Conservation (phyloP, 2,888 invertebrate genomes). For the Caenorhabditis sulstoni region DNA sequence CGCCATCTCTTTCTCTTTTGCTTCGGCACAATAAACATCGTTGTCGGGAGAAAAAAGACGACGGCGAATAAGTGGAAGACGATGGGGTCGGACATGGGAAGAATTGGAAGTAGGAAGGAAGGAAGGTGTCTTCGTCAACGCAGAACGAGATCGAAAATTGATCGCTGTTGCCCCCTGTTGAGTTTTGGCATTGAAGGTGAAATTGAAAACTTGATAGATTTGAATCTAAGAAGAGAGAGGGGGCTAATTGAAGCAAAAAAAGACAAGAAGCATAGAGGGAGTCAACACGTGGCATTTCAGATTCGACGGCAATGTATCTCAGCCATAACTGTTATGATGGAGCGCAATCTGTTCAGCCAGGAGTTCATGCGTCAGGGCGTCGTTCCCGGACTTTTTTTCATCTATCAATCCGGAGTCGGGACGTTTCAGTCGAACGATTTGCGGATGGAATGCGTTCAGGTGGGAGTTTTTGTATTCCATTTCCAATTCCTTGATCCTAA, state of each 20-base stretch:
- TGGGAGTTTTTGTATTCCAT: conserved; percentile 4
- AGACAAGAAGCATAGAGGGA: not conserved
- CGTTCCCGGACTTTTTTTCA: conserved; percentile 47
- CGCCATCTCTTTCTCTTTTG: conserved; percentile 3
- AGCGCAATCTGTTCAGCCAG: conserved; percentile 84
- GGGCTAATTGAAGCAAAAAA: too few relatives aligned
- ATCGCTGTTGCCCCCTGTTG: not conserved
- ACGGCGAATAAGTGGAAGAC: conserved; percentile 23
- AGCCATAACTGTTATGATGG: conserved; percentile 85
- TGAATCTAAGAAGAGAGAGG: not conserved
- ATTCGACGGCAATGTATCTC: conserved; percentile 86
- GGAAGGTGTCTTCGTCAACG: not conserved
- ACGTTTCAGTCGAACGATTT: conserved; percentile 44
- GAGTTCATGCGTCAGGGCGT: conserved; percentile 60
- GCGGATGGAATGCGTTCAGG: conserved; percentile 56
- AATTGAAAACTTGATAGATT: conserved; percentile 1
- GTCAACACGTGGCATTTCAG: conserved; percentile 80
- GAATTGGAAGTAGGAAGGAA: conserved; percentile 13
- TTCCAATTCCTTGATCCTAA: not conserved
- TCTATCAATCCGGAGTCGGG: conserved; percentile 46
- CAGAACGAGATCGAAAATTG: conserved; percentile 2
- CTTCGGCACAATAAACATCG: conserved; percentile 53
- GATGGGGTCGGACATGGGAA: conserved; percentile 28
- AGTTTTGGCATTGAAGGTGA: conserved; percentile 7
- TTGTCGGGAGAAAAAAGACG: conserved; percentile 8